Conservation (phyloP, 92 coral and sea anemone genomes). For the Porites cylindrica region DNA sequence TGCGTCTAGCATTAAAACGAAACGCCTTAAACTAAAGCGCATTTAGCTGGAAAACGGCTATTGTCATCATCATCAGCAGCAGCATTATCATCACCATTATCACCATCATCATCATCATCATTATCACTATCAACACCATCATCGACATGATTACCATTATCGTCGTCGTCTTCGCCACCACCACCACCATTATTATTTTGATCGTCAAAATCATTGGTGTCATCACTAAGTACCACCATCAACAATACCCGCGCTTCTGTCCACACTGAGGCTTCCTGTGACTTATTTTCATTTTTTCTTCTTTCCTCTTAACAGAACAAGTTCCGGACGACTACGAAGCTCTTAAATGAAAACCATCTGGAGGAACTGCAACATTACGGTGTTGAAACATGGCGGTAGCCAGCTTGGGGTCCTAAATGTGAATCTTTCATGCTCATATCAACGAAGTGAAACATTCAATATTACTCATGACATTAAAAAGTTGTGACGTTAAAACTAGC, state of each 20-base stretch:
- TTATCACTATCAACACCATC: too few relatives aligned
- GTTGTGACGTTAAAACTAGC: background rate
- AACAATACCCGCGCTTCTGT: too few relatives aligned
- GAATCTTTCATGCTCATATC: background rate
- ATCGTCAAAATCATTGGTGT: background rate
- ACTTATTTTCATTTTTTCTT: too few relatives aligned
- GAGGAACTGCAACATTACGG: background rate
- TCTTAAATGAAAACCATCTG: background rate
- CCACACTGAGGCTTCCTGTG: too few relatives aligned
- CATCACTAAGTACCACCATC: too few relatives aligned
- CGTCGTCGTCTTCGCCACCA: background rate
- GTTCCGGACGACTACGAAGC: slow-evolving; percentile 32
- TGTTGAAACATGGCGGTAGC: background rate
- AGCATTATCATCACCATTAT: too few relatives aligned
- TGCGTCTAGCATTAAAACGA: too few relatives aligned
- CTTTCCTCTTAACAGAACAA: background rate
- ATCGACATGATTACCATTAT: background rate
- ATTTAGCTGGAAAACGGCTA: too few relatives aligned
- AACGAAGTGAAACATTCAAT: background rate
- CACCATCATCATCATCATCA: too few relatives aligned
- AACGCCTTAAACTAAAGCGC: too few relatives aligned
- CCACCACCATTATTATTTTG: background rate
- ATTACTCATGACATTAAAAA: background rate
- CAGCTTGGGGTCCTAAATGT: slow-evolving; percentile 7
- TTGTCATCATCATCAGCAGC: too few relatives aligned